Percentiles rank a stretch among this genome's conserved stretches.
phyloP scores from a whole-genome alignment of 2,113 vertebrate species.

The Ptilorrhoa leucosticta region DNA sequence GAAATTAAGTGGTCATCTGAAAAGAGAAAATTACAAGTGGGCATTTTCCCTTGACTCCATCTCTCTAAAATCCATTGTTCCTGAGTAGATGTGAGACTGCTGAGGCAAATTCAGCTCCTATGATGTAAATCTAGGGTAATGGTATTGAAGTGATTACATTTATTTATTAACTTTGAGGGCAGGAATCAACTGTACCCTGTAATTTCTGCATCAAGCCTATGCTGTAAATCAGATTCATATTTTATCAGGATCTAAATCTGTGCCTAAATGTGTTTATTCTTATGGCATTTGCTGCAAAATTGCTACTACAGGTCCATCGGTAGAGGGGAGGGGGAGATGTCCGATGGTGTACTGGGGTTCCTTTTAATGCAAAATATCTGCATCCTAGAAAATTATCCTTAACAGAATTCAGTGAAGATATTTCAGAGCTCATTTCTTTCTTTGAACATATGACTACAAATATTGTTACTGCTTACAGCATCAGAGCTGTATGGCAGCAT shows the following conservation, averaged over 20 bases:
- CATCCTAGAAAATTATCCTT: background rate
- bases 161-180: background rate
- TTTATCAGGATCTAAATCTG: background rate
- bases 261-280: background rate
- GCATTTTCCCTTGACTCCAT: background rate
- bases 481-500: background rate
- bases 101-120: background rate
- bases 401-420: background rate
- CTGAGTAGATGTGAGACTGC: background rate
- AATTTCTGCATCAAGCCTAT: background rate
- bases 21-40: background rate
- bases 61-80: background rate
- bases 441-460: background rate
- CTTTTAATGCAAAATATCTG: background rate
- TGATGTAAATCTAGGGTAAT: background rate
- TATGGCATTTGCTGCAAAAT: background rate
- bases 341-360: background rate
- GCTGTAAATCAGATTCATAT: background rate
- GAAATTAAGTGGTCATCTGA: background rate
- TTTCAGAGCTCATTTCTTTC: background rate
- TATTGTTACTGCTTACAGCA: background rate
- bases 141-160: background rate
- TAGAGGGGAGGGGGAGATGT: background rate
- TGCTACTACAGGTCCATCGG: background rate
- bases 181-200: background rate